These are phyloP conservation scores for Athalia cordata DNA, from an alignment of 2,888 invertebrate genomes.

Conservation along the genomic window DNA sequence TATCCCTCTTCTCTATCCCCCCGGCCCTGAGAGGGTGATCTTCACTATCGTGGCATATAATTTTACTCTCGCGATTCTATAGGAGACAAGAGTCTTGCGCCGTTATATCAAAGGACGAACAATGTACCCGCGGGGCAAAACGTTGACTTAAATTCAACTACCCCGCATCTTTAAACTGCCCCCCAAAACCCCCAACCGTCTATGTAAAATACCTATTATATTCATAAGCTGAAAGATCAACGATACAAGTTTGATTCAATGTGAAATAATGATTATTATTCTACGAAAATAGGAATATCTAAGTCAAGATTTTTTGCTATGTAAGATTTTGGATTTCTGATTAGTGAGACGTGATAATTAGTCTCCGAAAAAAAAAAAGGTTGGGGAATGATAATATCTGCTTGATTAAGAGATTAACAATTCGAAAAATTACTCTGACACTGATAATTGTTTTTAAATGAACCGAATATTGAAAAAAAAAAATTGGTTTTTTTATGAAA, in stretches of 20 bases:
- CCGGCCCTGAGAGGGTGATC: too few species aligned
- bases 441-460: neutral
- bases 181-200: too few species aligned
- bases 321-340: too few species aligned
- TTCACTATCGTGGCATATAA: neutral
- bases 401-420: neutral
- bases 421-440: neutral
- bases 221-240: too few species aligned
- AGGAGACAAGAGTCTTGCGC: neutral
- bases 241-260: too few species aligned
- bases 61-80: neutral
- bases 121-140: neutral
- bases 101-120: slow-evolving; percentile 1
- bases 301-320: too few species aligned
- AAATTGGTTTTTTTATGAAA: slow-evolving; percentile 53
- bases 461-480: neutral
- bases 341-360: neutral
- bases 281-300: too few species aligned
- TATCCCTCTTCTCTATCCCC: too few species aligned
- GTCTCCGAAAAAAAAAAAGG: neutral
- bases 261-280: neutral
- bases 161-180: neutral
- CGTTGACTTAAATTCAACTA: neutral
- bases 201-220: too few species aligned
- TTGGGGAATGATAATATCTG: neutral